Base-by-base conservation (phyloP, 2,113 vertebrate genomes). In the Engraulis encrasicolus region DNA sequence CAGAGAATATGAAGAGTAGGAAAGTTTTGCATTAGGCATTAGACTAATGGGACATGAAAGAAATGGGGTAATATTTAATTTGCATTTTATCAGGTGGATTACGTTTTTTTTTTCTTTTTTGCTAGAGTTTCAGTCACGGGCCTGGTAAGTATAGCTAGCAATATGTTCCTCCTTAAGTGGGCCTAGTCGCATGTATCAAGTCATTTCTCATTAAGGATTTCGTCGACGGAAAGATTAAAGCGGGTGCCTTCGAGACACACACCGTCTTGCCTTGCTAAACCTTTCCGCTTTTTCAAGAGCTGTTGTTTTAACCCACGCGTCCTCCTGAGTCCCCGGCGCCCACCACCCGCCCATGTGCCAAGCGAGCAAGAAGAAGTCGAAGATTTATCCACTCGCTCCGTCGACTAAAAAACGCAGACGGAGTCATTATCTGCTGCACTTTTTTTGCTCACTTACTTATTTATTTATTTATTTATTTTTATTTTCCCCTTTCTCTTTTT, bases 1-100 rank as follows among this genome's bases (percentile, higher is more conserved):
- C 79, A 79, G 6, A 71, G 50, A 58, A 52, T 50, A 45, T 82
- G 61, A 85, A 74, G 61, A 61, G 66, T 31, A 31, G 11, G 34
- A 78, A 84, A 20, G 80, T 80, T 86, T 85, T n/a, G n/a, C n/a
- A n/a, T n/a, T n/a, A n/a, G n/a, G 71, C 79, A 82, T 58, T 79
- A 54, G 66, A 83, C 78, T 81, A 85, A 84, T 83, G 38, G 50
- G 40, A 77, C 71, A 58, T 50, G 82, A 71, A 52, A 45, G 23
- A 82, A 74, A 82, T 80, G 37, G 61, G 54, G 78, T 82, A 79
- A 84, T 86, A 87, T 86, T 83, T 85, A 84, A 87, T 86, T 50
- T n/a, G 58, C 48, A 37, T 82, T 66, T 80, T 83, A 80, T 74
- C 27, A 74, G 66, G 66, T 74, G 66, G 66, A 2, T 74, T 34